These are phyloP conservation scores for Tokudaia tokunoshimensis DNA, from an alignment of 2,797 vertebrate species.

Conservation along the genomic window DNA sequence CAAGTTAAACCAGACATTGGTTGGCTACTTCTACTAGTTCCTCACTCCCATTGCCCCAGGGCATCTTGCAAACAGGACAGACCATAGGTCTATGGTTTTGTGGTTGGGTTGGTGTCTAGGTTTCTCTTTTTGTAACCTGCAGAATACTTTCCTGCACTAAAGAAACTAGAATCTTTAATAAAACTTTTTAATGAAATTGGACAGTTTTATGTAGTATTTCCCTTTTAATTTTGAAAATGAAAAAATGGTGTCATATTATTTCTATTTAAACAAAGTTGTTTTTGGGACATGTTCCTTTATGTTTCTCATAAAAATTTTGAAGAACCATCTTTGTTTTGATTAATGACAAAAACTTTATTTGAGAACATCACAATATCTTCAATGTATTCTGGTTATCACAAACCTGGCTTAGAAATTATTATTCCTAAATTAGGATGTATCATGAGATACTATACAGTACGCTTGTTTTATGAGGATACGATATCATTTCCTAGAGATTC, in stretches of 20 bases:
- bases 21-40: background rate
- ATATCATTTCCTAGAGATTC: background rate
- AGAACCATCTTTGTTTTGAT: background rate
- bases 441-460: background rate
- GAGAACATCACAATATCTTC: background rate
- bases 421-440: conserved; percentile 2
- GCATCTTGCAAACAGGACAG: background rate
- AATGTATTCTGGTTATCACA: background rate
- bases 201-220: background rate
- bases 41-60: too few species aligned
- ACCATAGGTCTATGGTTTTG: background rate
- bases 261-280: background rate
- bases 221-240: background rate
- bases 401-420: background rate
- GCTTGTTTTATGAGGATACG: background rate
- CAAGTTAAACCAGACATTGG: background rate
- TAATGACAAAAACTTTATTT: background rate
- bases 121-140: background rate
- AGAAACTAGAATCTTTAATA: background rate
- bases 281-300: background rate
- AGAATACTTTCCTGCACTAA: background rate
- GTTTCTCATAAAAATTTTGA: background rate
- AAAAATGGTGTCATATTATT: background rate
- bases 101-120: background rate
- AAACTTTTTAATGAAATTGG: background rate